Percentiles rank a stretch among this genome's conserved stretches.
These are phyloP conservation scores for Plagodis dolabraria DNA, from an alignment of 2,888 invertebrate genomes.

Conservation along the genomic window DNA sequence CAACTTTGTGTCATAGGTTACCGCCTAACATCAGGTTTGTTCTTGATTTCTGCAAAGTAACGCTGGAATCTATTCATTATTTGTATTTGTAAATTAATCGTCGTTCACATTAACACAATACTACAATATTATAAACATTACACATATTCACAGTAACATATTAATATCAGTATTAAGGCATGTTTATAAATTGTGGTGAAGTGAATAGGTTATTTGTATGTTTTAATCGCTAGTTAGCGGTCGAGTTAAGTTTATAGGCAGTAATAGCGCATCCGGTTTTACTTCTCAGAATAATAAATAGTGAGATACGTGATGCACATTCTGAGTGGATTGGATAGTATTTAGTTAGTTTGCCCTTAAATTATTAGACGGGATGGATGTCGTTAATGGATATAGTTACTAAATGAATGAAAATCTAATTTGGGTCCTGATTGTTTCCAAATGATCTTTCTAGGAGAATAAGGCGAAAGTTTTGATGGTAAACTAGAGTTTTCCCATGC, in stretches of 20 bases:
- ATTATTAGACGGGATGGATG: too few species aligned
- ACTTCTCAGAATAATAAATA: conserved; percentile 56
- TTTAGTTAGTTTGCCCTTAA: not conserved
- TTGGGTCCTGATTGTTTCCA: too few species aligned
- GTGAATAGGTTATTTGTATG: conserved; percentile 65
- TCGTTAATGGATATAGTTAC: too few species aligned
- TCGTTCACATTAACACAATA: too few species aligned
- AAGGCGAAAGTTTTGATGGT: too few species aligned
- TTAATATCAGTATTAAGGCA: conserved; percentile 49
- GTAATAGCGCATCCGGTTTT: conserved; percentile 60
- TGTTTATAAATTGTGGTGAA: conserved; percentile 62
- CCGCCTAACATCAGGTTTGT: too few species aligned
- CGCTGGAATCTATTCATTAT: not conserved
- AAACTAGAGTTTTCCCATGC: too few species aligned
- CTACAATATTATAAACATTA: too few species aligned
- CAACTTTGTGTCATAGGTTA: not conserved
- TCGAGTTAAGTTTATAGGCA: conserved; percentile 50
- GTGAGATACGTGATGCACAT: conserved; percentile 50
- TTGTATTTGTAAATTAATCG: not conserved
- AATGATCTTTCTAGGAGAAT: too few species aligned
- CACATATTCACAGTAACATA: conserved; percentile 38
- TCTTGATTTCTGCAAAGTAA: too few species aligned
- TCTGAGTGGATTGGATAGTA: conserved; percentile 30
- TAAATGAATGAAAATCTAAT: too few species aligned
- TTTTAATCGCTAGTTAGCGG: conserved; percentile 55